Evolutionary conservation across 2,797 vertebrate species (phyloP), one percentile per base, ranked within the genome.

Genomic region (Podarcis siculus): DNA sequence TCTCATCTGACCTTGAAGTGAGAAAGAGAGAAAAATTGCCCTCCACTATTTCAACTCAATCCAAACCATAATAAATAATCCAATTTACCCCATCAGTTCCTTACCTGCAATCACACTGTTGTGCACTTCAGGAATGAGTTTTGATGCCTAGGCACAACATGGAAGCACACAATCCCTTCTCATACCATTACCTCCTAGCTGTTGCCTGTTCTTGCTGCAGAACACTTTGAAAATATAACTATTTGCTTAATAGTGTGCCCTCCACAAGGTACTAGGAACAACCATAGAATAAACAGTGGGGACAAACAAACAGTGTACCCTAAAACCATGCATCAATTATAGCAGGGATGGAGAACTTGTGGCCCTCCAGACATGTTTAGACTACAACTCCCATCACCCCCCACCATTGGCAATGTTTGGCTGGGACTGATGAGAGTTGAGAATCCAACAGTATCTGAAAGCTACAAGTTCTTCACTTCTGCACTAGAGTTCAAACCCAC

Each of bases 1-100:
- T 95, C 95, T 95, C 95, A 77, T 95, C 95, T 96, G 97, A 97
- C 97, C 97, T 96, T 97, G 97, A 96, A 96, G 94, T 91, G 94
- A 84, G 93, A 95, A 94, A 95, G 90, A 92, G 94, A 97, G 49
- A 73, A 67, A 95, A 97, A 97, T 93, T 92, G 92, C 93, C 95
- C 96, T 95, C 89, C 0, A 82, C 85, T 91, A 96, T 96, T 97
- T 96, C 96, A 96, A 95, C 96, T 96, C 95, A 86, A 86, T 91
- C 93, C 89, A 87, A 93, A 88, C 85, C 86, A 64, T 90, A 93
- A 96, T 94, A 91, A 96, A 95, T 92, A 95, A 95, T 94, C 93
- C 94, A 95, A 86, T 92, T 92, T 89, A 93, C 87, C 93, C 90
- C 89, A 94, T 84, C 89, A 82, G 90, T 93, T 90, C 88, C 91